phyloP scores from a whole-genome alignment of 1,140 invertebrate genomes.

The Zaprionus ghesquierei region DNA sequence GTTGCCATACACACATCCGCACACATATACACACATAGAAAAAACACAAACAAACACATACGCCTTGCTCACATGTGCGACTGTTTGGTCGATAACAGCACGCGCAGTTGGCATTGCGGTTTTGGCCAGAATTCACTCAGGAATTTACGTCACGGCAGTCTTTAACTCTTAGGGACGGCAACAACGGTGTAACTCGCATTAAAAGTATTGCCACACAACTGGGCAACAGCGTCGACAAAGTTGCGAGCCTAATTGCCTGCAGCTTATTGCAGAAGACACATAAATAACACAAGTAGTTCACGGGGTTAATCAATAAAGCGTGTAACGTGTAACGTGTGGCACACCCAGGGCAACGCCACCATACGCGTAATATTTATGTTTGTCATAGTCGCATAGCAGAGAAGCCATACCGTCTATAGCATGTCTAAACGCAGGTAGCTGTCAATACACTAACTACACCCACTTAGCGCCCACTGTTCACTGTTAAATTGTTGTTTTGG shows the following conservation, averaged over 20 bases:
- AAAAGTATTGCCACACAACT: conserved; percentile 25
- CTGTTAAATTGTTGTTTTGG: conserved; percentile 12
- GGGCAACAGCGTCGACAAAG: conserved; percentile 39
- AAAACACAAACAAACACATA: not conserved
- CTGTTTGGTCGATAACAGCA: conserved; percentile 44
- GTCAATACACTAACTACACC: not conserved
- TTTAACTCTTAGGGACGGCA: conserved; percentile 9
- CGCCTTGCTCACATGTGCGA: conserved; percentile 16
- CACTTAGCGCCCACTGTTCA: not conserved
- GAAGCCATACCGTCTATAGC: conserved; percentile 37
- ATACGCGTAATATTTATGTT: conserved; percentile 61
- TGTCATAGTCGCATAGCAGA: conserved; percentile 19
- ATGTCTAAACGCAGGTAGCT: conserved; percentile 73
- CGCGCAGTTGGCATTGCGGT: conserved; percentile 46
- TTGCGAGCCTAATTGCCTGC: conserved; percentile 61
- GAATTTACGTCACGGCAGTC: conserved; percentile 18
- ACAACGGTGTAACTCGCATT: conserved; percentile 27
- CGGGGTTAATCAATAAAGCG: conserved; percentile 71
- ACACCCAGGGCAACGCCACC: conserved; percentile 25
- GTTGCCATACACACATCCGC: conserved; percentile 37
- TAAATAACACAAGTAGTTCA: conserved; percentile 60
- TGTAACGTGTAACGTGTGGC: conserved; percentile 55
- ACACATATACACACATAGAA: not conserved
- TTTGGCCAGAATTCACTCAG: conserved; percentile 31
- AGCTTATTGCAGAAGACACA: conserved; percentile 37